Evolutionary conservation across 2,888 invertebrate genomes (phyloP), one percentile per base, ranked within the genome.

Genomic region (Dysmachus trigonus): DNA sequence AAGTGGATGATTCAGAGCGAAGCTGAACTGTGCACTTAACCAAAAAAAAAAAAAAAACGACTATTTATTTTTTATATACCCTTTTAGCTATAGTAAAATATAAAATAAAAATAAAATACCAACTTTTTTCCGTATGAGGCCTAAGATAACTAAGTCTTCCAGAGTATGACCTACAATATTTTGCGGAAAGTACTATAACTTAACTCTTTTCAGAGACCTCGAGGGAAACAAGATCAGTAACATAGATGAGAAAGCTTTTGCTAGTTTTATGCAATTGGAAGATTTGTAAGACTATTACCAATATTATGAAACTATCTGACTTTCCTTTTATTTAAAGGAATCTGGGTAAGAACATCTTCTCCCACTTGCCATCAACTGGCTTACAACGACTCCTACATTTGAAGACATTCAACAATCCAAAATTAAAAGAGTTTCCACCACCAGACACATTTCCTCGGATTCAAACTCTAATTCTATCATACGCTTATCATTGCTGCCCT

Each of bases 401-500:
- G 88, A 98, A 98, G 93, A 97, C 97, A 38, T 98, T 97, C 93
- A 97, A 98, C 93, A 98, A 98, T 93, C 97, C 97, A 0, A 94
- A 95, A 88, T 93, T 98, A 88, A 93, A 95, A 71, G 96, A 97
- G 89, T 98, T 98, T 92, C 98, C 98, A 38, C 94, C 96, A 0
- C 97, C 98, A 0, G 96, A 96, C 88, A 94, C 95, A 85, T 97
- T 98, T 92, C 98, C 98, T 0, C 93, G 96, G 47, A 96, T 98
- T 88, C 92, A 96, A 93, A 96, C 95, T 13, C 93, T 98, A 90
- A 95, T 97, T 62, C 93, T 98, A 53, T 97, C 98, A 0, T 98
- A 98, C 92, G 98, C 98, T 88, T 99, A 98, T 93, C 98, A 99
- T 91, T 99, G 98, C 93, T 98, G 98, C 92, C 96, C 97, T 88